These are phyloP conservation scores for Seriola rivoliana DNA, from an alignment of 2,113 vertebrate species.

Conservation along the genomic window DNA sequence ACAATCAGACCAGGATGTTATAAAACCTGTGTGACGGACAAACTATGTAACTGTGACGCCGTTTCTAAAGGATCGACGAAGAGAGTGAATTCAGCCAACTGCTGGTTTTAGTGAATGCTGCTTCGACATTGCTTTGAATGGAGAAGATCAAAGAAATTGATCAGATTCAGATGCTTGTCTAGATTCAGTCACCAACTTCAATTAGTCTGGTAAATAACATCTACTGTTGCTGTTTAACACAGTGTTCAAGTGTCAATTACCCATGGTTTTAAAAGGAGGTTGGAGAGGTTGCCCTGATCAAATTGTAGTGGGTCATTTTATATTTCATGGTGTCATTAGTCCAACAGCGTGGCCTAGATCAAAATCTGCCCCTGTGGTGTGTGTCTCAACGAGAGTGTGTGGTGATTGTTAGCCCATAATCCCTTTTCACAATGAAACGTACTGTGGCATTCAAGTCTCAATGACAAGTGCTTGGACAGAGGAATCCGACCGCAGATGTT, in stretches of 20 bases:
- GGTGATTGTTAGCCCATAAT: slow-evolving; percentile 68
- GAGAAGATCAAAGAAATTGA: too few species aligned
- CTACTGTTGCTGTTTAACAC: not conserved
- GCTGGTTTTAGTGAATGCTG: too few species aligned
- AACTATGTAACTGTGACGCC: too few species aligned
- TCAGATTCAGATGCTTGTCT: too few species aligned
- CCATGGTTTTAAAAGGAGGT: not conserved
- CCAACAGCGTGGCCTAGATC: slow-evolving; percentile 43
- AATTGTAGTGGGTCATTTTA: not conserved
- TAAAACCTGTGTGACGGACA: too few species aligned
- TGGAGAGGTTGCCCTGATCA: not conserved
- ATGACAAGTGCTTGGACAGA: slow-evolving; percentile 66
- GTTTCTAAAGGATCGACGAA: too few species aligned
- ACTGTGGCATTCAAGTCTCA: slow-evolving; percentile 59
- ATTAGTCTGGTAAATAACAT: not conserved
- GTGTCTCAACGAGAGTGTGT: slow-evolving; percentile 35
- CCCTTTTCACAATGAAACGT: slow-evolving; percentile 70
- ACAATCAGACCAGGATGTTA: too few species aligned
- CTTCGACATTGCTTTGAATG: too few species aligned
- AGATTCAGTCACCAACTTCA: not conserved
- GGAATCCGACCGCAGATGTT: slow-evolving; percentile 70
- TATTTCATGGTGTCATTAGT: slow-evolving; percentile 25
- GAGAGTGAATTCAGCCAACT: too few species aligned
- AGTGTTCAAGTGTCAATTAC: not conserved
- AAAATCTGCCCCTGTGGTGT: slow-evolving; percentile 26